phyloP scores from a whole-genome alignment of 2,113 vertebrate species.

The Leucopsar rothschildi region DNA sequence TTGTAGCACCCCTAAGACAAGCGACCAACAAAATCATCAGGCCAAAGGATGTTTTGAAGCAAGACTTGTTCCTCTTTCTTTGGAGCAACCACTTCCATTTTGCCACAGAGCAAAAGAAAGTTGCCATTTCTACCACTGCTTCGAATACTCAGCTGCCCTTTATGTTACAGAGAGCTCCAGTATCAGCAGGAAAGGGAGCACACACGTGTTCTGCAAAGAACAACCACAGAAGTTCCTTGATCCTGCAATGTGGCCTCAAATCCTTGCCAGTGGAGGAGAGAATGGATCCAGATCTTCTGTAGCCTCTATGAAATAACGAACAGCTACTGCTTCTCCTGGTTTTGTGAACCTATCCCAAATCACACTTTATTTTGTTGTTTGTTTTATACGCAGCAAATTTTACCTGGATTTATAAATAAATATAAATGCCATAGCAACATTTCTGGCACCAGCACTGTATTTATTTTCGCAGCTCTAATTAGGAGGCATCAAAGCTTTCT shows the following conservation, averaged over 20 bases:
- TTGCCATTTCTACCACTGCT: background rate
- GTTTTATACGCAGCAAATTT: background rate
- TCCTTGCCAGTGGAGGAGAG: background rate
- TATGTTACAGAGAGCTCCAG: background rate
- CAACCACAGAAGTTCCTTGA: background rate
- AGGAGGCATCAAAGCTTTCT: background rate
- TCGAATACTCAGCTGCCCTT: background rate
- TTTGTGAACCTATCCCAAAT: background rate
- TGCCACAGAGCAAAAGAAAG: background rate
- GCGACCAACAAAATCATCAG: background rate
- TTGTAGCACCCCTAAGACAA: background rate
- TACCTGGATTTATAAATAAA: background rate
- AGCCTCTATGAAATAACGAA: background rate
- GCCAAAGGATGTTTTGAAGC: background rate
- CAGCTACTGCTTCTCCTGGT: background rate
- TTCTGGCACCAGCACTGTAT: background rate
- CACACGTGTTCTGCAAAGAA: background rate
- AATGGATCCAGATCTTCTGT: background rate
- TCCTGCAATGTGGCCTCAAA: background rate
- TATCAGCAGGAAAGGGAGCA: background rate
- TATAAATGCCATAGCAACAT: background rate
- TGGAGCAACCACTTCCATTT: background rate
- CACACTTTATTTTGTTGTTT: background rate
- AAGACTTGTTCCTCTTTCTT: background rate
- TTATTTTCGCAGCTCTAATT: background rate